Percentiles rank a stretch among this genome's conserved stretches.
These are phyloP conservation scores for Isichthys henryi DNA, from an alignment of 2,113 vertebrate genomes.

Conservation along the genomic window DNA sequence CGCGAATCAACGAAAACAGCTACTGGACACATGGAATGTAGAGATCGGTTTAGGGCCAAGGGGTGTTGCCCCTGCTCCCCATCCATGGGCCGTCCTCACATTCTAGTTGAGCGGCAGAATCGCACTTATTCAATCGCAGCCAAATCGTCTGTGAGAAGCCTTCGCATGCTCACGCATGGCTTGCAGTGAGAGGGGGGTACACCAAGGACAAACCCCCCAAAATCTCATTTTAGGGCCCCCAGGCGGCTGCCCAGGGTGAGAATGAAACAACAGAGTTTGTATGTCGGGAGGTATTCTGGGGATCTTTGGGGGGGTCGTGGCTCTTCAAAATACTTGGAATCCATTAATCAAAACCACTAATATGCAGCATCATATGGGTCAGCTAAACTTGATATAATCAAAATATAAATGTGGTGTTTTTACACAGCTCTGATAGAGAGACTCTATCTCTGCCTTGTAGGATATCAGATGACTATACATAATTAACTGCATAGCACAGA, in stretches of 20 bases:
- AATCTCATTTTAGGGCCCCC: background rate
- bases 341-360: background rate
- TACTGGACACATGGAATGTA: background rate
- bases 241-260: background rate
- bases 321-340: constrained; percentile 15
- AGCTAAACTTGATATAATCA: constrained; percentile 5
- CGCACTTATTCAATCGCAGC: constrained; percentile 2
- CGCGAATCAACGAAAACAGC: background rate
- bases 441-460: background rate
- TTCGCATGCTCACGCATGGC: background rate
- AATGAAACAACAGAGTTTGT: constrained; percentile 5
- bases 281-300: background rate
- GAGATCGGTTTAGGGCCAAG: background rate
- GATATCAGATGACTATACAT: background rate
- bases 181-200: background rate
- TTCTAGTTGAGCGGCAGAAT: background rate
- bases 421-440: background rate
- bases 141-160: background rate
- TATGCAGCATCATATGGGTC: background rate
- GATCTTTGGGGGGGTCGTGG: background rate
- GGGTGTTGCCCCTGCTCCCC: background rate
- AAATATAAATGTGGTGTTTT: background rate
- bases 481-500: background rate
- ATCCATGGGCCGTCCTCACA: background rate
- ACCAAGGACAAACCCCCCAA: background rate